These are phyloP conservation scores for Abramis brama DNA, from an alignment of 2,113 vertebrate species.

Conservation along the genomic window DNA sequence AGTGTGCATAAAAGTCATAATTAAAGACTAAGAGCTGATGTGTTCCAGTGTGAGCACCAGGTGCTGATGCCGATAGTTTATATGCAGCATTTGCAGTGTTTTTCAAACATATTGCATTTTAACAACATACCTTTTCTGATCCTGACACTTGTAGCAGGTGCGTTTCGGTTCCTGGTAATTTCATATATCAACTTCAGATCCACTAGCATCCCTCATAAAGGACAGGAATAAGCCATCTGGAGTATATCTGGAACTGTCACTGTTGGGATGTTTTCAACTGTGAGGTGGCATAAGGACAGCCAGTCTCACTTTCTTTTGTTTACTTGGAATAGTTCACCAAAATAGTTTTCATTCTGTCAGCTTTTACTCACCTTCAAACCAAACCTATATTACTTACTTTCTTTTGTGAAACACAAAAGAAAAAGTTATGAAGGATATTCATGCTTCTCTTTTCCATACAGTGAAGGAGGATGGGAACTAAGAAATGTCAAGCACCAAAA, in stretches of 20 bases:
- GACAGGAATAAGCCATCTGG: neutral
- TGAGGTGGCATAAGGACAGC: no score
- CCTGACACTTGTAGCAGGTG: neutral
- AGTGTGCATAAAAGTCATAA: neutral
- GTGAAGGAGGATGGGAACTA: neutral
- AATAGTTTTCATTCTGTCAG: neutral
- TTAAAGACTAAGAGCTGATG: neutral
- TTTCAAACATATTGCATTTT: conserved; percentile 27
- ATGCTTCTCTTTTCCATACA: neutral
- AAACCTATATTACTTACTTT: neutral
- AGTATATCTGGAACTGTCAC: neutral
- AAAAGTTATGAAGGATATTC: neutral
- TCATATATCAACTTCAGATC: conserved; percentile 7
- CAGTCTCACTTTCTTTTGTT: neutral
- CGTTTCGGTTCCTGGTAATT: neutral
- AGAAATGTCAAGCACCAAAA: neutral
- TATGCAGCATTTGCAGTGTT: neutral
- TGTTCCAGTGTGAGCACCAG: neutral
- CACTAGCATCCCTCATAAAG: neutral
- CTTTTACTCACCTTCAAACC: neutral
- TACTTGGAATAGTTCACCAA: neutral
- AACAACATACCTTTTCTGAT: neutral
- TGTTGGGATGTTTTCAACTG: neutral
- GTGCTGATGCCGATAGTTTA: neutral
- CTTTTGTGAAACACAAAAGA: neutral